Evolutionary conservation across 2,888 invertebrate species (phyloP).

Genomic region (Hypsopygia costalis): DNA sequence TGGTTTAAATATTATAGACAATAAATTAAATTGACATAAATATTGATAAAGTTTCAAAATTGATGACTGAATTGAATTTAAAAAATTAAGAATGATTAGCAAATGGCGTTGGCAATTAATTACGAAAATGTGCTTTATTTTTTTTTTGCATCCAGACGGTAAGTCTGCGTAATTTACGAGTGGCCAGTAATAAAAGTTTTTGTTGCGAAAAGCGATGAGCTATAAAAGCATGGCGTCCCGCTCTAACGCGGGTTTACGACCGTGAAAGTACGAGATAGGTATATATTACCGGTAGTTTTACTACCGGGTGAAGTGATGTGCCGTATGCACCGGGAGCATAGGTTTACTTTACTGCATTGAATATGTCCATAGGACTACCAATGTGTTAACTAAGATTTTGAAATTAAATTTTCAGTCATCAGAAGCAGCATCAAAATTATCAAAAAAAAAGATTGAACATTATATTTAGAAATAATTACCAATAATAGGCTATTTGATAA

Average conservation of each 20-base stretch:
- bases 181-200: constrained; percentile 73
- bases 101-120: neutral
- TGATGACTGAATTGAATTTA: too few relatives aligned
- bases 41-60: too few relatives aligned
- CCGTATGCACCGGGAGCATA: constrained; percentile 23
- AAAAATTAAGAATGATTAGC: neutral
- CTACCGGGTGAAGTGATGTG: constrained; percentile 46
- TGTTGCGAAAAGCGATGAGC: constrained; percentile 68
- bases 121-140: constrained; percentile 20
- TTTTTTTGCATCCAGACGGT: constrained; percentile 42
- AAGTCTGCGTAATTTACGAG: constrained; percentile 74
- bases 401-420: too few relatives aligned
- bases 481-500: too few relatives aligned
- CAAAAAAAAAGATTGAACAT: too few relatives aligned
- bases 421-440: too few relatives aligned
- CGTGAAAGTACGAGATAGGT: constrained; percentile 67
- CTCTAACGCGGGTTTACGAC: constrained; percentile 59
- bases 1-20: too few relatives aligned
- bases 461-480: too few relatives aligned
- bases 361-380: constrained; percentile 5
- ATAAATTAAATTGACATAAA: too few relatives aligned
- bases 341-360: constrained; percentile 22
- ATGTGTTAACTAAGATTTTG: too few relatives aligned
- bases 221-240: constrained; percentile 62
- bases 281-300: constrained; percentile 67